Base-by-base conservation (phyloP, 2,113 vertebrate genomes). In the Istiophorus platypterus region DNA sequence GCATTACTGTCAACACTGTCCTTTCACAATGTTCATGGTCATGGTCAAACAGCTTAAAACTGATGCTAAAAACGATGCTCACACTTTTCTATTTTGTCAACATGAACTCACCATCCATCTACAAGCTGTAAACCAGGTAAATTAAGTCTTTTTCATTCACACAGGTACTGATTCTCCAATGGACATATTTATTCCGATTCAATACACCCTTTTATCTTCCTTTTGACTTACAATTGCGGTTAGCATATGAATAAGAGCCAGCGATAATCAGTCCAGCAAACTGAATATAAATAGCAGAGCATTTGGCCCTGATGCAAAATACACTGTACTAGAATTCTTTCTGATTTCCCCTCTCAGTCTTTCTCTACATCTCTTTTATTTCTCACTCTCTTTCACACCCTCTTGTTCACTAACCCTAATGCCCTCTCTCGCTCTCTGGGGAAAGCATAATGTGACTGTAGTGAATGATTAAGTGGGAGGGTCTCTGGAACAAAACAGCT, bases 401-500 rank as follows among this genome's bases (percentile, higher is more conserved):
- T 62, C 57, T 76, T 26, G 24, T 58, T 77, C 26, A 0, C 54
- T 68, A 31, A 18, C 41, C 80, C 64, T 0, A 0, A 1, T 74
- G 54, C 87, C 69, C 61, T 56, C 41, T 49, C 3, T 10, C 63
- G 78, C 88, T 78, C 77, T 10, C 5, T 78, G 81, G 70, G 54
- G 54, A 80, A 89, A 78, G 56, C 73, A 22, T 79, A 47, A 67
- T 75, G 72, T 62, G 80, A 89, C 70, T 83, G 78, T 65, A 52
- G 72, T 76, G 72, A 82, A 81, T 64, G 81, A 90, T 85, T 65
- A 74, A 51, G 76, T 77, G 66, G 51, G 78, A 56, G 72, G 80
- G 62, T 58, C 59, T 76, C 56, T 13, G 62, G 78, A 91, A 91
- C 76, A 89, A 92, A 87, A 85, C 69, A 77, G 27, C 71, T 82